These are phyloP conservation scores for Eulimnadia texana DNA, from an alignment of 1,140 invertebrate species.

Conservation along the genomic window DNA sequence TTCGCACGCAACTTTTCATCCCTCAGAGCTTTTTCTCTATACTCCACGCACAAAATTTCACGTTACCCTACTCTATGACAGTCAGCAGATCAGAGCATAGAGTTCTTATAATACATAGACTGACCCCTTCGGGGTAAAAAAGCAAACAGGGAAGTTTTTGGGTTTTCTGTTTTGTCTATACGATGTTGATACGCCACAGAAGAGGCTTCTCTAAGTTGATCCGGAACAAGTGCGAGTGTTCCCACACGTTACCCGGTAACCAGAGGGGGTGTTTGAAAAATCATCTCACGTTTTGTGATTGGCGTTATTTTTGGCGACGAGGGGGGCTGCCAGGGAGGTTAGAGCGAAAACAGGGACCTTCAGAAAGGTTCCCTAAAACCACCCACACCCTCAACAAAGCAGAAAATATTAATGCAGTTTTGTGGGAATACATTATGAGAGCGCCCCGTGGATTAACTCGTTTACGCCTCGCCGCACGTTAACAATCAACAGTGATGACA, in stretches of 20 bases:
- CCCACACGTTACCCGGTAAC: not conserved
- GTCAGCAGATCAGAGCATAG: too few species aligned
- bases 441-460: conserved; percentile 20
- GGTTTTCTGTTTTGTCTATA: too few species aligned
- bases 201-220: not conserved
- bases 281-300: not conserved
- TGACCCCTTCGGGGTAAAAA: too few species aligned
- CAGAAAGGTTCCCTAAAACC: too few species aligned
- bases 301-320: not conserved
- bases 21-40: not conserved
- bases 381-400: too few species aligned
- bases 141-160: too few species aligned
- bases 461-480: conserved; percentile 19
- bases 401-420: not conserved
- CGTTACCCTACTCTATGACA: too few species aligned
- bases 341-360: too few species aligned
- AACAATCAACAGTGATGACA: conserved; percentile 12
- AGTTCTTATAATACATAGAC: too few species aligned
- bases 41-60: not conserved
- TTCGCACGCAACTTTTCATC: not conserved
- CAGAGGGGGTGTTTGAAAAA: not conserved
- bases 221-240: not conserved
- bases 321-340: too few species aligned
- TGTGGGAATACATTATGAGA: conserved; percentile 4
- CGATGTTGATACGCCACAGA: too few species aligned